These are phyloP conservation scores for Chaetodon trifasciatus DNA, from an alignment of 2,797 vertebrate genomes.

Conservation along the genomic window DNA sequence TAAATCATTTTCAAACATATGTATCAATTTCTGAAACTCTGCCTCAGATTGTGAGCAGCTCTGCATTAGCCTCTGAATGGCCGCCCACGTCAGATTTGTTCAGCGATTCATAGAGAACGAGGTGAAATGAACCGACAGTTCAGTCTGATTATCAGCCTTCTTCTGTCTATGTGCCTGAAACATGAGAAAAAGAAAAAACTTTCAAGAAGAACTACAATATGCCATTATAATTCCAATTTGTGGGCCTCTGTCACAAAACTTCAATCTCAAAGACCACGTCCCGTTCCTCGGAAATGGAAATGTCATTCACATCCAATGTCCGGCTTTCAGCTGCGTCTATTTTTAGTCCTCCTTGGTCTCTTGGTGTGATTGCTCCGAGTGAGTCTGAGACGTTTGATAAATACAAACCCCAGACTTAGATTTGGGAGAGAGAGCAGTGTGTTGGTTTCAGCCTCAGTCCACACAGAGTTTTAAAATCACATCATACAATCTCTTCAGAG, in stretches of 20 bases:
- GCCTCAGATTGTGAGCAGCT: not conserved
- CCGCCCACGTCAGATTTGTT: constrained; percentile 3
- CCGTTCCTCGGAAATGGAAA: constrained; percentile 71
- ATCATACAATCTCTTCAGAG: constrained; percentile 45
- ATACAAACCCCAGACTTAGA: constrained; percentile 53
- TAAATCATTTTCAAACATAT: not conserved
- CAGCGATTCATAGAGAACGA: not conserved
- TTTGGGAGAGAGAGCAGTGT: constrained; percentile 26
- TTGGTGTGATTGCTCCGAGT: constrained; percentile 60
- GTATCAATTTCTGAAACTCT: not conserved
- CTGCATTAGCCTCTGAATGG: not conserved
- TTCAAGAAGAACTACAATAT: constrained; percentile 32
- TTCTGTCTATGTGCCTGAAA: constrained; percentile 28
- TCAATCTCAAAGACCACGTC: constrained; percentile 50
- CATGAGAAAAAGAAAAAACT: constrained; percentile 9
- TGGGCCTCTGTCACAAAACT: constrained; percentile 49
- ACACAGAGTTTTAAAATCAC: constrained; percentile 30
- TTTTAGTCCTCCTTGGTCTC: constrained; percentile 63
- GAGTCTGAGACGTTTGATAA: constrained; percentile 65
- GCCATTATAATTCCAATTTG: constrained; percentile 55
- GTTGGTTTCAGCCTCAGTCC: constrained; percentile 34
- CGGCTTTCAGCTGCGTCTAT: constrained; percentile 69
- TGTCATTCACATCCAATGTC: constrained; percentile 69
- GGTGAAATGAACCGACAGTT: constrained; percentile 20
- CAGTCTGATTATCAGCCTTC: constrained; percentile 3